Percentiles rank a stretch among this genome's conserved stretches.
Evolutionary conservation across 1,140 invertebrate genomes (phyloP).

Genomic region (Druon quercuslanigerum): DNA sequence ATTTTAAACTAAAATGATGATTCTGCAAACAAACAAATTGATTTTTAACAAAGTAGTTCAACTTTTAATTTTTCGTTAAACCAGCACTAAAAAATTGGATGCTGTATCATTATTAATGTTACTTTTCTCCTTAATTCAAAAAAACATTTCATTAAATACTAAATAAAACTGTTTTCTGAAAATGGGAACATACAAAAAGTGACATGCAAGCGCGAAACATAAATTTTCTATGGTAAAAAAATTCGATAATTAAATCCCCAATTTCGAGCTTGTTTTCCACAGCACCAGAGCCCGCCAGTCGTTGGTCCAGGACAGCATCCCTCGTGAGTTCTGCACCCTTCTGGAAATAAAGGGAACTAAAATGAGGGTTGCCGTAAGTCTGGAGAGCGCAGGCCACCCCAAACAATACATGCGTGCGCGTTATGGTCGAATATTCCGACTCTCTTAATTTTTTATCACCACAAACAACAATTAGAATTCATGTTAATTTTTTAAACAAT

Average conservation of each 20-base stretch:
- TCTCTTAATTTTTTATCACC: not conserved
- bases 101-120: no score
- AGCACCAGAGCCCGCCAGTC: slow-evolving; percentile 65
- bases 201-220: not conserved
- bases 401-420: slow-evolving; percentile 52
- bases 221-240: not conserved
- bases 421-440: not conserved
- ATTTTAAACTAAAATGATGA: no score
- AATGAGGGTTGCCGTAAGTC: slow-evolving; percentile 48
- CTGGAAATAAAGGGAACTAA: slow-evolving; percentile 44
- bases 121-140: no score
- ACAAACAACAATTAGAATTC: not conserved
- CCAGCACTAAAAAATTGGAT: no score
- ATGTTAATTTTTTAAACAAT: not conserved
- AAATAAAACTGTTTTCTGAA: not conserved
- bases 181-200: not conserved
- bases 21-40: no score
- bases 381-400: slow-evolving; percentile 51
- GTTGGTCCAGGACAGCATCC: slow-evolving; percentile 67
- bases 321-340: slow-evolving; percentile 50
- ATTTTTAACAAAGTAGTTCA: no score
- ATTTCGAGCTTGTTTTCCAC: slow-evolving; percentile 27
- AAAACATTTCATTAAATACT: no score
- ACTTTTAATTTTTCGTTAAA: no score
- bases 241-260: not conserved